Evolutionary conservation across 1,140 invertebrate species (phyloP).

Genomic region (Danaus plexippus): DNA sequence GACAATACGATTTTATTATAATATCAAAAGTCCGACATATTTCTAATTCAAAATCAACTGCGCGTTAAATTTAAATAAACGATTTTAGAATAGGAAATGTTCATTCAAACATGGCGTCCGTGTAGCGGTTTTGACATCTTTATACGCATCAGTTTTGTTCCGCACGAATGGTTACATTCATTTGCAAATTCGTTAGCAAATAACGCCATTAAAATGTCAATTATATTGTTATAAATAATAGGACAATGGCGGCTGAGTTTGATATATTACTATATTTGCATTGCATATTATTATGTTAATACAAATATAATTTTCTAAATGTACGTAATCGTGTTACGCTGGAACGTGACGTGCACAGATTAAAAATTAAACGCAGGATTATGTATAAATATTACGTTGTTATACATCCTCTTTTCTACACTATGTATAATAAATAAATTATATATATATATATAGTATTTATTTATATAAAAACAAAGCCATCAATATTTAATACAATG

Average conservation of each 20-base stretch:
- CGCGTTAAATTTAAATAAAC: conserved; percentile 67
- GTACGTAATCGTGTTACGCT: too few species aligned
- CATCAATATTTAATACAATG: conserved; percentile 14
- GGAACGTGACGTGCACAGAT: too few species aligned
- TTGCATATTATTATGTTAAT: too few species aligned
- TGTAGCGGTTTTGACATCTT: conserved; percentile 60
- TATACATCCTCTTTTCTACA: too few species aligned
- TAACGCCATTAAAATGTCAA: conserved; percentile 38
- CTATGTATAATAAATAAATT: too few species aligned
- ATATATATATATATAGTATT: too few species aligned
- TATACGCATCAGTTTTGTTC: conserved; percentile 50
- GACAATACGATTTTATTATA: conserved; percentile 42
- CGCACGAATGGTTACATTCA: conserved; percentile 47
- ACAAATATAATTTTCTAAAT: too few species aligned
- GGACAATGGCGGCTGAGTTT: conserved; percentile 21
- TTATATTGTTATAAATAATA: conserved; percentile 29
- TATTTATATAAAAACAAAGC: conserved; percentile 6
- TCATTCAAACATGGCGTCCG: conserved; percentile 52
- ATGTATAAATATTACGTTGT: too few species aligned
- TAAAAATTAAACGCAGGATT: too few species aligned
- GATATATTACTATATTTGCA: conserved; percentile 26
- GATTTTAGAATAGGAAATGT: conserved; percentile 37
- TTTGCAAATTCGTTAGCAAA: conserved; percentile 35
- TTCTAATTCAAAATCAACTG: conserved; percentile 58
- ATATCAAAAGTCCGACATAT: conserved; percentile 42